A percentile compares a stretch with the other conserved stretches of the same genome.
Evolutionary conservation across 2,888 invertebrate genomes (phyloP).

Genomic region (Himalopsyche japonica): DNA sequence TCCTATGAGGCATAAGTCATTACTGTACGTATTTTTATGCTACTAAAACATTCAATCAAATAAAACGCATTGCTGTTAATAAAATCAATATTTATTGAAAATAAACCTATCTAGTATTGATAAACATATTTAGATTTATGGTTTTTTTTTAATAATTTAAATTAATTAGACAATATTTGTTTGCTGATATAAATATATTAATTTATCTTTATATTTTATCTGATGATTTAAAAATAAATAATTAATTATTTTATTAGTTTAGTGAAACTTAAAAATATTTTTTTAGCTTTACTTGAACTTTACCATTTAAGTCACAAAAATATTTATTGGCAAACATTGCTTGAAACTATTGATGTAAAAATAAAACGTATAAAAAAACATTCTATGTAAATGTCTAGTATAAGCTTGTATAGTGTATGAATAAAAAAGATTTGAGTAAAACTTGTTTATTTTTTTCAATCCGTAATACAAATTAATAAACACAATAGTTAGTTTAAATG

Average conservation of each 20-base stretch:
- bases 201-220: background rate
- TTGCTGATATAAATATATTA: background rate
- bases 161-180: background rate
- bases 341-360: background rate
- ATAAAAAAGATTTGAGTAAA: background rate
- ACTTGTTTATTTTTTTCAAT: background rate
- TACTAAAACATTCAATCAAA: background rate
- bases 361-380: background rate
- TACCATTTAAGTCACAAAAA: background rate
- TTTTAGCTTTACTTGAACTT: background rate
- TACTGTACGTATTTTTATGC: background rate
- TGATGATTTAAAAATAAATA: background rate
- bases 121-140: background rate
- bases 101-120: background rate
- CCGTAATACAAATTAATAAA: no score
- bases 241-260: background rate
- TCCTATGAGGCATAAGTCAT: constrained; percentile 19
- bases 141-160: background rate
- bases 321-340: background rate
- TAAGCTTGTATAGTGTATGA: background rate
- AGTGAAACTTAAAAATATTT: background rate
- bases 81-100: background rate
- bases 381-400: background rate
- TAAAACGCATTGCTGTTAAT: background rate
- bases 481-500: no score